Conservation (phyloP, 2,888 invertebrate species). For the Steinernema hermaphroditum region DNA sequence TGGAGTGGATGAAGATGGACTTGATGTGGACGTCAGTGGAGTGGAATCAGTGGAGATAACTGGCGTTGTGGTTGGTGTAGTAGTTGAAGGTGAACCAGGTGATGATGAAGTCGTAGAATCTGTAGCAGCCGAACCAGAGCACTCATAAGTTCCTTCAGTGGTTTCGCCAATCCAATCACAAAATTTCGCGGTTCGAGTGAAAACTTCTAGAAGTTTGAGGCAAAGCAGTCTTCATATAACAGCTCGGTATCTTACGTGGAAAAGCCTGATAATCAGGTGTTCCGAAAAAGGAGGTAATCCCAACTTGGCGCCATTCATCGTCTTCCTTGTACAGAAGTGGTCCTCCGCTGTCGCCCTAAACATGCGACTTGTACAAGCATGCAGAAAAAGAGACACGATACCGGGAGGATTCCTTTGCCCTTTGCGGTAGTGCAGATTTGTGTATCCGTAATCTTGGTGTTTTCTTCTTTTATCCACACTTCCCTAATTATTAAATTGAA, state of each 20-base stretch:
- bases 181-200: neutral
- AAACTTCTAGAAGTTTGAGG: neutral
- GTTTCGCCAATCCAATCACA: neutral
- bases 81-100: no score
- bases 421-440: slow-evolving; percentile 5
- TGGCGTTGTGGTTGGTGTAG: no score
- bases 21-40: no score
- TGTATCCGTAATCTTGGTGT: neutral
- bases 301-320: slow-evolving; percentile 1
- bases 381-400: neutral
- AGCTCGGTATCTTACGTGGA: neutral
- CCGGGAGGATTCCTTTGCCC: neutral
- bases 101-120: no score
- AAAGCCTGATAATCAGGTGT: neutral
- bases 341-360: slow-evolving; percentile 17
- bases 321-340: neutral
- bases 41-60: no score
- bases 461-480: neutral
- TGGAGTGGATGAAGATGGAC: no score
- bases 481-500: neutral
- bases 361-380: no score
- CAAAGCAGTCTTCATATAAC: neutral
- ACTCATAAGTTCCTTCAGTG: neutral
- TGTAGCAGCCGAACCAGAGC: no score
- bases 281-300: neutral